Percentiles rank a stretch among this genome's conserved stretches.
Conservation (phyloP, 64 coral and sea anemone genomes). For the Actinia equina region DNA sequence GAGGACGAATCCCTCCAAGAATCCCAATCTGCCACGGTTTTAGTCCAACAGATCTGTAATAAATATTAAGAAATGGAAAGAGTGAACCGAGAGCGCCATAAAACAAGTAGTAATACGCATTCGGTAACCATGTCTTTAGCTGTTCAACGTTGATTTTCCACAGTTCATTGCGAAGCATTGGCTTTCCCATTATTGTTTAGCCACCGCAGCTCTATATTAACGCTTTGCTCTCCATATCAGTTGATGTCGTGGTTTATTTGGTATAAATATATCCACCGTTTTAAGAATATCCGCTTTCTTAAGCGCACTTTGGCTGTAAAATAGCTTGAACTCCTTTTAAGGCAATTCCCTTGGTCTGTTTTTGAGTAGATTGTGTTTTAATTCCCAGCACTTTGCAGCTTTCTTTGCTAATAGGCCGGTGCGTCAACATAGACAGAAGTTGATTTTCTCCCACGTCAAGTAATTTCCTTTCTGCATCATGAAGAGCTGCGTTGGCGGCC, state of each 20-base stretch:
- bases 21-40: slow-evolving; percentile 86
- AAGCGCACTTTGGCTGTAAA: not conserved
- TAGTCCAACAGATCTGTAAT: slow-evolving; percentile 66
- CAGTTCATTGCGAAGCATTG: slow-evolving; percentile 17
- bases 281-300: not conserved
- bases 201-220: not conserved
- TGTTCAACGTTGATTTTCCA: slow-evolving; percentile 71
- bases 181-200: not conserved
- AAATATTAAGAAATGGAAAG: slow-evolving; percentile 76
- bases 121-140: slow-evolving; percentile 68
- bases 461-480: not conserved
- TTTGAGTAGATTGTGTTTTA: slow-evolving; percentile 11
- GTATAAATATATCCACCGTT: not conserved
- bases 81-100: slow-evolving; percentile 73
- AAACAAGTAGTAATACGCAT: slow-evolving; percentile 79
- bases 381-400: not conserved
- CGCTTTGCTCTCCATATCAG: not conserved
- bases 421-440: not conserved
- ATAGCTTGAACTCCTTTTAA: not conserved
- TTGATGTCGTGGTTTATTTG: not conserved
- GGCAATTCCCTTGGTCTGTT: not conserved
- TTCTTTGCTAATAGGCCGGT: slow-evolving; percentile 7
- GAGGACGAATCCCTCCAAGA: slow-evolving; percentile 76
- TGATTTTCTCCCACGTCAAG: not conserved
- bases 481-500: not conserved